Evolutionary conservation across 1,140 invertebrate species (phyloP).

Genomic region (Acyrthosiphon pisum): DNA sequence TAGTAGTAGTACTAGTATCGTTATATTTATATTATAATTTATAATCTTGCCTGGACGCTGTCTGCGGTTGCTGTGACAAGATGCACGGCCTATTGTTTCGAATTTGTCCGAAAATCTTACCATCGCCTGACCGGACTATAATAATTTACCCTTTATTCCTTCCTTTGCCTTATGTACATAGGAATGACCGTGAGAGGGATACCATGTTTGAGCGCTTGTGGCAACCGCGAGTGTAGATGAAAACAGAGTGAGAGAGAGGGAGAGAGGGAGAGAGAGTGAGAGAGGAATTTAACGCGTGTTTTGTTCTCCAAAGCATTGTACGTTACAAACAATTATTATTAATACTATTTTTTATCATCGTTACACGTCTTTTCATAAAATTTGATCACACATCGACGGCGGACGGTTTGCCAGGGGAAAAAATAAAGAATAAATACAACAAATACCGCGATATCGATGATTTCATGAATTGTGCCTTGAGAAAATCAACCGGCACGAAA

Average conservation of each 20-base stretch:
- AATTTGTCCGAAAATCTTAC: conserved; percentile 1
- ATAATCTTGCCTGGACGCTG: too few species aligned
- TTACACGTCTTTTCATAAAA: neutral
- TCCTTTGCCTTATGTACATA: neutral
- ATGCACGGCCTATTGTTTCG: neutral
- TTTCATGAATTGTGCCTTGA: conserved; percentile 47
- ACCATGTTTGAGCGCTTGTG: neutral
- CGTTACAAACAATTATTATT: conserved; percentile 41
- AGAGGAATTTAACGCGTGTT: neutral
- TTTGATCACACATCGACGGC: neutral
- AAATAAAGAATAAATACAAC: conserved; percentile 20
- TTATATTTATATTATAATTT: too few species aligned
- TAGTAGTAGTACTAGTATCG: too few species aligned
- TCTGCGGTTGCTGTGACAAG: neutral
- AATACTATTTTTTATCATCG: neutral
- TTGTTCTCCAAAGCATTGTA: conserved; percentile 1
- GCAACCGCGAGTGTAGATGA: neutral
- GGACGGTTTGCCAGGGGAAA: neutral
- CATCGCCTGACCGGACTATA: neutral
- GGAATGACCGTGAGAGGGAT: neutral
- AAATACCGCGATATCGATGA: conserved; percentile 42
- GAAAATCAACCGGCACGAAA: conserved; percentile 45
- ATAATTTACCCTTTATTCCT: neutral
- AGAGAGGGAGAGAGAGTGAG: neutral
- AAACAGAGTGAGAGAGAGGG: neutral